A percentile compares a stretch with the other conserved stretches of the same genome.
Conservation (phyloP, 2,888 invertebrate species). For the Monoplex corrugatus region DNA sequence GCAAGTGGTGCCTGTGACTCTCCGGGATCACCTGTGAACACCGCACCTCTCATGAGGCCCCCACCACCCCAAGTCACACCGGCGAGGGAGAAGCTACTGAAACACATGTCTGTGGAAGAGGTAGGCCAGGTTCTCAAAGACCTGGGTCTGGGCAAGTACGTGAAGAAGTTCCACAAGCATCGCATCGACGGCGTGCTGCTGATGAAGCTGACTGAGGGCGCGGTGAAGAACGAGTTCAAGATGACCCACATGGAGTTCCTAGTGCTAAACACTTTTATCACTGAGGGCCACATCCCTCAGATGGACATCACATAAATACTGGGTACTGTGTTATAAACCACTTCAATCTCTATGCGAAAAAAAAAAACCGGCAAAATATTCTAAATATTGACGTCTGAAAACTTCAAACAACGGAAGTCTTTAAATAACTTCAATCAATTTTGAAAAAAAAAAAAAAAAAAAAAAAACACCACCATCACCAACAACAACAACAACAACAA, state of each 20-base stretch:
- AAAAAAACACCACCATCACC: no score
- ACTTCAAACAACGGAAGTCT: no score
- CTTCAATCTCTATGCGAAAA: no score
- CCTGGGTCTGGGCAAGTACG: constrained; percentile 15
- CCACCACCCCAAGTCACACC: neutral
- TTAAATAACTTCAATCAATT: no score
- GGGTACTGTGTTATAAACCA: no score
- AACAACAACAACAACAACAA: no score
- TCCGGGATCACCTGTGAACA: neutral
- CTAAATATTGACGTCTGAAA: no score
- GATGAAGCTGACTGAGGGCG: neutral
- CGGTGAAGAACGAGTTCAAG: constrained; percentile 9
- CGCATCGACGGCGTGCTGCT: constrained; percentile 38
- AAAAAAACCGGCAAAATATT: no score
- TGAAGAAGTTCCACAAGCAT: constrained; percentile 37
- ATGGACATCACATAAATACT: no score
- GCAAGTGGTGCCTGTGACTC: neutral
- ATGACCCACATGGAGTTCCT: constrained; percentile 34
- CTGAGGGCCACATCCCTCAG: constrained; percentile 31
- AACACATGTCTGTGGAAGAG: constrained; percentile 16
- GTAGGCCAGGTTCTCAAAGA: constrained; percentile 12
- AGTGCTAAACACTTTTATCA: constrained; percentile 16
- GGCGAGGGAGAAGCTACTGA: neutral
- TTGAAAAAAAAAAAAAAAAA: no score
- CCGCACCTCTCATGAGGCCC: neutral